Conservation (phyloP, 2,888 invertebrate genomes). For the Dendrolimus pini region DNA sequence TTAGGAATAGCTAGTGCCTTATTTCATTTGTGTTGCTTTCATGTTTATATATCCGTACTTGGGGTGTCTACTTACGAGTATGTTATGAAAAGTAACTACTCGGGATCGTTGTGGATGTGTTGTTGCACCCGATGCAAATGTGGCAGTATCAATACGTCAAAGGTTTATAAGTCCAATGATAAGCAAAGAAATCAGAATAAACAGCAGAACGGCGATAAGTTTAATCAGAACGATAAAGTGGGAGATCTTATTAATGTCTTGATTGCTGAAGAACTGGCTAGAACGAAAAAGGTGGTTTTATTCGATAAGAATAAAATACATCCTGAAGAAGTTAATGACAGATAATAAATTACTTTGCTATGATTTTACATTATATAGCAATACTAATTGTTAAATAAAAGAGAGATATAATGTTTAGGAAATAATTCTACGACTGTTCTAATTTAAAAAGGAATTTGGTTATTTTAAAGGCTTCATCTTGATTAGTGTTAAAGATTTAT, state of each 20-base stretch:
- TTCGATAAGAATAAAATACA: slow-evolving; percentile 61
- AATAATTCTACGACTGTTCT: no score
- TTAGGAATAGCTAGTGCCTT: slow-evolving; percentile 85
- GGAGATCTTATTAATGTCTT: slow-evolving; percentile 46
- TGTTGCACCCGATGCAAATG: slow-evolving; percentile 26
- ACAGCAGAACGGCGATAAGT: slow-evolving; percentile 15
- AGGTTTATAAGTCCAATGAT: slow-evolving; percentile 15
- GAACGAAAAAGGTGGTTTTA: slow-evolving; percentile 46
- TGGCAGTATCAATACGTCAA: slow-evolving; percentile 28
- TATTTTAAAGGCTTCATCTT: no score
- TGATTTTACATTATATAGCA: not conserved
- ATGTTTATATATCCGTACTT: slow-evolving; percentile 89
- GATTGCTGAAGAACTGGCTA: slow-evolving; percentile 50
- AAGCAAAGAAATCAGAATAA: slow-evolving; percentile 17
- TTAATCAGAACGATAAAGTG: slow-evolving; percentile 14
- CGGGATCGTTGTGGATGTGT: slow-evolving; percentile 25
- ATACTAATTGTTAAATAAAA: no score
- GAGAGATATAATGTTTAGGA: no score
- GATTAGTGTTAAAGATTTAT: no score
- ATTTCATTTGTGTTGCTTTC: slow-evolving; percentile 91
- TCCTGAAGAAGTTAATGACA: slow-evolving; percentile 33
- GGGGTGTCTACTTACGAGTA: slow-evolving; percentile 95
- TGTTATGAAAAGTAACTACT: slow-evolving; percentile 66
- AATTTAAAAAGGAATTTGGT: no score
- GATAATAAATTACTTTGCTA: slow-evolving; percentile 10